Conservation (phyloP, 30 jellyfish, hydroid and myxozoan genomes). For the Turritopsis rubra region DNA sequence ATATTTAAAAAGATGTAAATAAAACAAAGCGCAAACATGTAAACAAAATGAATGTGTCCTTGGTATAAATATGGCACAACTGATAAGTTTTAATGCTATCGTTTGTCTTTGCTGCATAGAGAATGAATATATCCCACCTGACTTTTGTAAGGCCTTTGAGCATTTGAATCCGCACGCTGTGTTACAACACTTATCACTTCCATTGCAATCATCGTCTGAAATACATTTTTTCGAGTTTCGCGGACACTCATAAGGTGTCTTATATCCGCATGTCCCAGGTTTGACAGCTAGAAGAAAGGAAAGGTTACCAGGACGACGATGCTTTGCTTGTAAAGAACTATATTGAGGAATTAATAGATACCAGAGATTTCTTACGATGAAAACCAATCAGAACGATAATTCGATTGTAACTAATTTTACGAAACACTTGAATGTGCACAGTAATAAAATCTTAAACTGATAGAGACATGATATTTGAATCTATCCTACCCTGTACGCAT, state of each 20-base stretch:
- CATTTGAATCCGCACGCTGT: conserved; percentile 1
- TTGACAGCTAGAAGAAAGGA: neutral
- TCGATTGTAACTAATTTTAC: neutral
- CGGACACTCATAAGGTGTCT: neutral
- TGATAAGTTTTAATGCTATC: neutral
- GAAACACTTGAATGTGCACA: too few relatives aligned
- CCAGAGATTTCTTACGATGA: too few relatives aligned
- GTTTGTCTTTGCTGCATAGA: neutral
- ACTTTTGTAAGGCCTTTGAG: neutral
- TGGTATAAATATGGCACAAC: neutral
- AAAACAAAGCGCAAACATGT: too few relatives aligned
- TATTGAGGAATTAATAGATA: too few relatives aligned
- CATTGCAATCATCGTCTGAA: conserved; percentile 23
- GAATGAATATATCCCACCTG: neutral
- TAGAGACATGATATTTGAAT: too few relatives aligned
- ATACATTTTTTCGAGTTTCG: neutral
- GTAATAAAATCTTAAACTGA: neutral
- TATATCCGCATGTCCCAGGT: conserved; percentile 15
- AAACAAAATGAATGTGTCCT: too few relatives aligned
- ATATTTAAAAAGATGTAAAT: too few relatives aligned
- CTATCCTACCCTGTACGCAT: conserved; percentile 56
- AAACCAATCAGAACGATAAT: neutral
- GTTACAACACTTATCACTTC: conserved; percentile 14
- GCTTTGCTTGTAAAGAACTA: too few relatives aligned
- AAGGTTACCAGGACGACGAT: too few relatives aligned